Conservation (phyloP, 2,797 vertebrate species). For the Oreochromis mossambicus region DNA sequence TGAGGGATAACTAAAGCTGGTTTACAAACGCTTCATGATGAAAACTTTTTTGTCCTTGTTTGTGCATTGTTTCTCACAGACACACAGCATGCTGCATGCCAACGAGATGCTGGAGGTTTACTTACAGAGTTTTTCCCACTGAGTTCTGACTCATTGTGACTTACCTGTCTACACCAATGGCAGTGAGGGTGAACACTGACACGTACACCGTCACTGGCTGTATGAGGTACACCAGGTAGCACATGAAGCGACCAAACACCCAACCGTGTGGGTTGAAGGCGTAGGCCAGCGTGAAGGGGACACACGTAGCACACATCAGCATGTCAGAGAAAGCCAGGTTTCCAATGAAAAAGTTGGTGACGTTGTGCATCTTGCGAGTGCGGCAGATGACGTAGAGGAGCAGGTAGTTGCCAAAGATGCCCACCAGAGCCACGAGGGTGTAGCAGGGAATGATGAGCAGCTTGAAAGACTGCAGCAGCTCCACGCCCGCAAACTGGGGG, state of each 20-base stretch:
- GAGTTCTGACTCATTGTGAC: not conserved
- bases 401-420: constrained; percentile 85
- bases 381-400: constrained; percentile 87
- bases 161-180: constrained; percentile 88
- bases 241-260: constrained; percentile 86
- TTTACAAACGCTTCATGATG: not conserved
- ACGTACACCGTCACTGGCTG: constrained; percentile 90
- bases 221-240: constrained; percentile 87
- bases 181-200: constrained; percentile 87
- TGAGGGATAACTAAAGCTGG: not conserved
- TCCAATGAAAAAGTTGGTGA: constrained; percentile 90
- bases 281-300: constrained; percentile 87
- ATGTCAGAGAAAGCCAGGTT: constrained; percentile 90
- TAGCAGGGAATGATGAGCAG: constrained; percentile 87
- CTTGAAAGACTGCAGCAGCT: constrained; percentile 87
- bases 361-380: constrained; percentile 89
- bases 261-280: constrained; percentile 88
- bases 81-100: not conserved
- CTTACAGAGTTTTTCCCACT: not conserved
- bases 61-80: not conserved
- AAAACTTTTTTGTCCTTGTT: not conserved
- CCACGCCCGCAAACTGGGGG: constrained; percentile 80
- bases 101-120: not conserved
- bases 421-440: constrained; percentile 80
- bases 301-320: constrained; percentile 88